phyloP scores from a whole-genome alignment of 1,140 invertebrate genomes.

The Orchesella cincta region DNA sequence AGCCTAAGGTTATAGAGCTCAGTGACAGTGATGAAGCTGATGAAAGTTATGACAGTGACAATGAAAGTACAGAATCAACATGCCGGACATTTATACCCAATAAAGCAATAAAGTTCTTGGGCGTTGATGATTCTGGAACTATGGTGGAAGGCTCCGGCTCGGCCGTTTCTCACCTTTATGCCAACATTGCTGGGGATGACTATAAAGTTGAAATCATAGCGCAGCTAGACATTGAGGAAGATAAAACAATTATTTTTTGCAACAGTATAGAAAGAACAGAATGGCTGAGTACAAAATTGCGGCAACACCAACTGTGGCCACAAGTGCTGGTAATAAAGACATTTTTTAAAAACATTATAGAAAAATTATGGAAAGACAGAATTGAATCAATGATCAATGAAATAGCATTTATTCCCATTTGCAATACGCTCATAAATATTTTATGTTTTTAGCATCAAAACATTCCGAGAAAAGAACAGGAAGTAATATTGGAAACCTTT shows the following conservation, averaged over 20 bases:
- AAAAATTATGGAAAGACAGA: too few species aligned
- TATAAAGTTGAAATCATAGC: conserved; percentile 7
- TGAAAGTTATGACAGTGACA: neutral
- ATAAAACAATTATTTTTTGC: conserved; percentile 41
- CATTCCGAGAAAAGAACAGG: neutral
- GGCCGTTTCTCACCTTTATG: conserved; percentile 35
- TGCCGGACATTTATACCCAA: neutral
- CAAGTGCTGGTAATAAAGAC: conserved; percentile 39
- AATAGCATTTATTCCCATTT: too few species aligned
- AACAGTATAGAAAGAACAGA: conserved; percentile 29
- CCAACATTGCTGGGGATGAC: conserved; percentile 25
- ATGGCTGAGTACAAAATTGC: conserved; percentile 31
- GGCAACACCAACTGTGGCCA: conserved; percentile 32
- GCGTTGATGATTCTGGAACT: neutral
- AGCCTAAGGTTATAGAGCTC: too few species aligned
- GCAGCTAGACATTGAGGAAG: conserved; percentile 28
- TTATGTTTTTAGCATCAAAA: conserved; percentile 33
- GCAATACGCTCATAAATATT: too few species aligned
- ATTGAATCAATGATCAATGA: too few species aligned
- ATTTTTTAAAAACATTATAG: neutral
- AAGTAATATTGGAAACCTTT: conserved; percentile 24
- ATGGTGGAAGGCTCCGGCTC: neutral
- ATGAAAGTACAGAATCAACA: neutral
- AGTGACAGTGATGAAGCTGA: neutral
- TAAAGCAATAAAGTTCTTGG: neutral